Base-by-base conservation (phyloP, 2,797 vertebrate genomes). In the Danio albolineatus region DNA sequence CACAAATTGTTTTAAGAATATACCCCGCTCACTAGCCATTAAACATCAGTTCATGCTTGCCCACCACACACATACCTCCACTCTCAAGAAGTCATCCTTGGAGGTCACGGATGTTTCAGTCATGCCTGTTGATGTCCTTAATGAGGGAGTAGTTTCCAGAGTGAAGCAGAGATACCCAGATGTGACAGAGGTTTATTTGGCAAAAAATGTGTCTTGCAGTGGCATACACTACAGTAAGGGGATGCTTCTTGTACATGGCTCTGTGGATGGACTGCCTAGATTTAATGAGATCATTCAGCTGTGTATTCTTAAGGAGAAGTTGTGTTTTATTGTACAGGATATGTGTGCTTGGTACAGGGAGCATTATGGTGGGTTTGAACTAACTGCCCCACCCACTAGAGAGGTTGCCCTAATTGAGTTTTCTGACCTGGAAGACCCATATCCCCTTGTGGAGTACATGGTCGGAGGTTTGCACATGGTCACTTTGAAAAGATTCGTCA, bases 211-310 rank as follows among this genome's bases (percentile, higher is more conserved):
- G 39, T 77, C 60, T 71, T 73, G 9, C 78, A 83, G 21, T 80
- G 85, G 77, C 39, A 79, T 88, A 65, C 2, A 14, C 75, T 88
- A 86, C 67, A 85, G 65, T 66, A 2, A 81, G 43, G 79, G 81
- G 14, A 85, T 86, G 82, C 61, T 73, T 65, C 71, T 84, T 85
- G 84, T 71, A 51, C 72, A 83, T 19, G 44, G 83, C 64, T 83
- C 82, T 86, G 73, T 46, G 49, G 75, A 80, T 82, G 74, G 83
- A 69, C 72, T 87, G 12, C 72, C 85, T 8, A 76, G 82, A 73
- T 86, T 85, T 70, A 46, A 75, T 49, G 16, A 85, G 46, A 84
- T 85, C 7, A 62, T 84, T 79, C 73, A 88, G 10, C 41, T 88
- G 38, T 85, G 83, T 5, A 66, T 84, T 82, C 2, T 84, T 5